Evolutionary conservation across 1,140 invertebrate genomes (phyloP), one percentile per base, ranked within the genome.

Genomic region (Hycleus cichorii): DNA sequence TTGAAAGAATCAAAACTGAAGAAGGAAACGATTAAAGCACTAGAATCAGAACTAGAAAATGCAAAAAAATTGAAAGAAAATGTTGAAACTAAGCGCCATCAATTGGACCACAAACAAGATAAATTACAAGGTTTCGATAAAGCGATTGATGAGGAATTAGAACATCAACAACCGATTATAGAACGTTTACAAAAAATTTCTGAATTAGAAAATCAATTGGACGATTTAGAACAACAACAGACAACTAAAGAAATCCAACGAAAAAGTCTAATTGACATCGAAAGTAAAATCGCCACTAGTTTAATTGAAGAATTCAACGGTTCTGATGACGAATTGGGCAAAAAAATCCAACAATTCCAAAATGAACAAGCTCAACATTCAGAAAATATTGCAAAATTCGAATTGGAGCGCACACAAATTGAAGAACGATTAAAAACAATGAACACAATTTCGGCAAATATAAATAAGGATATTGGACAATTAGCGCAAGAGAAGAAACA

Each of bases 1-100:
- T 82, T 81, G 47, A 91, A 91, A 66, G 72, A 85, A 39, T 80
- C 82, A 24, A 88, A 89, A 74, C 79, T 82, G 46, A 80, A 86
- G 62, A 63, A 69, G 49, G 53, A 63, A 6, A 71, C 78, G 44
- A 65, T 82, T 18, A 77, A 77, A 63, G 8, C 60, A 2, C 8
- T 64, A 9, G 47, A 66, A 54, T 27, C 49, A 9, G 51, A 62
- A 49, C 9, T 69, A 3, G 39, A 72, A 11, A 67, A 72, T 57
- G 69, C 78, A 62, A 69, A 70, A 27, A 77, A 82, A 46, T 76
- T 77, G 50, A 83, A 82, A 64, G 72, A 78, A 60, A 76, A 82
- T 62, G 72, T 81, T 62, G 78, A 81, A 49, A 76, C 75, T 45
- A 78, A 80, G 55, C 78, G 78, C 53, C 61, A 59, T 3, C 69